These are phyloP conservation scores for Archaeoteleia sp. DNA, from an alignment of 2,888 invertebrate species.

Conservation along the genomic window DNA sequence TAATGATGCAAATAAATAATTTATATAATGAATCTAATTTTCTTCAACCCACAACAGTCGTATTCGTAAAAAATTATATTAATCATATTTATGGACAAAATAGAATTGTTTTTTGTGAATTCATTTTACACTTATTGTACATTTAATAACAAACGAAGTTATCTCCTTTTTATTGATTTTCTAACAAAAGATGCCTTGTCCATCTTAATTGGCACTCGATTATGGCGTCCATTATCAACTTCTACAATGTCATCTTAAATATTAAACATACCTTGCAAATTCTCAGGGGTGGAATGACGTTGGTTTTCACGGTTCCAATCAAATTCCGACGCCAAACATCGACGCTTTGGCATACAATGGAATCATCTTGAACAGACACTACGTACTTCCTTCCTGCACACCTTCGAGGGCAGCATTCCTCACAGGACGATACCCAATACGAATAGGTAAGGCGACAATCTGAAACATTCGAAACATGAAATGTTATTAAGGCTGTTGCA, in stretches of 20 bases:
- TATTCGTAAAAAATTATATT: too few relatives aligned
- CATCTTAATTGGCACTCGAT: slow-evolving; percentile 81
- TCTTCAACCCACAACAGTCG: too few relatives aligned
- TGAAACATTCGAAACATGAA: too few relatives aligned
- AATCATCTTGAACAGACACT: slow-evolving; percentile 88
- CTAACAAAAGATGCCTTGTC: too few relatives aligned
- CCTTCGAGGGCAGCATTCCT: slow-evolving; percentile 88
- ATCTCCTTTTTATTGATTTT: too few relatives aligned
- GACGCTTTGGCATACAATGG: slow-evolving; percentile 90
- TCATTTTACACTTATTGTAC: too few relatives aligned
- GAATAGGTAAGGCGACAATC: slow-evolving; percentile 76
- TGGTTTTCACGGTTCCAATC: slow-evolving; percentile 89
- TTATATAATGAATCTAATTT: too few relatives aligned
- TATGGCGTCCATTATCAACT: slow-evolving; percentile 91
- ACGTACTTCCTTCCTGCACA: slow-evolving; percentile 89
- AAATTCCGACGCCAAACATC: slow-evolving; percentile 92
- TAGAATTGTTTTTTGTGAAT: too few relatives aligned
- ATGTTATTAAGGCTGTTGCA: too few relatives aligned
- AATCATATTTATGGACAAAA: too few relatives aligned
- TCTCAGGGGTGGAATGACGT: slow-evolving; percentile 93
- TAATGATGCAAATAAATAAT: too few relatives aligned
- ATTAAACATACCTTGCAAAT: slow-evolving; percentile 85
- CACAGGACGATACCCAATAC: slow-evolving; percentile 92
- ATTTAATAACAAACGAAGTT: too few relatives aligned
- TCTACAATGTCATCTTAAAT: slow-evolving; percentile 90